These are phyloP conservation scores for Anoplophora glabripennis DNA, from an alignment of 1,140 invertebrate species.

Conservation along the genomic window DNA sequence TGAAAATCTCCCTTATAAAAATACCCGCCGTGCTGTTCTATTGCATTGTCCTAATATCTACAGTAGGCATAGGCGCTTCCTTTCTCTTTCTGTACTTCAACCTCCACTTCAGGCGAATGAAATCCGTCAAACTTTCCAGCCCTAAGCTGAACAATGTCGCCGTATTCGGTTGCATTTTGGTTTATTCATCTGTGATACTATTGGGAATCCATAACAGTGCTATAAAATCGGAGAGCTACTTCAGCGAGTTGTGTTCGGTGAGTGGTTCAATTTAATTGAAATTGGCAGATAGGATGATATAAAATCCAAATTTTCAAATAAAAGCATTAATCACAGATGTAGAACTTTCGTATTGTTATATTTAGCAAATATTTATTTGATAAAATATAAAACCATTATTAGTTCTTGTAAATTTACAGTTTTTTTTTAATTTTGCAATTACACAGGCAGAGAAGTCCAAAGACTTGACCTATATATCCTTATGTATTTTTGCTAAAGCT, in stretches of 20 bases:
- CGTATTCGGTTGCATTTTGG: slow-evolving; percentile 87
- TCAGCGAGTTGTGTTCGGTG: slow-evolving; percentile 82
- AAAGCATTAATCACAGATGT: no score
- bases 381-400: no score
- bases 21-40: slow-evolving; percentile 74
- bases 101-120: slow-evolving; percentile 79
- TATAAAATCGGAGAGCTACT: slow-evolving; percentile 65
- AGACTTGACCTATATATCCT: no score
- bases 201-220: slow-evolving; percentile 80
- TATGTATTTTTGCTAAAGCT: no score
- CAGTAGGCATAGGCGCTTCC: slow-evolving; percentile 71
- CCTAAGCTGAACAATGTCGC: slow-evolving; percentile 96
- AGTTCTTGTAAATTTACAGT: no score
- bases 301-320: no score
- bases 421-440: no score
- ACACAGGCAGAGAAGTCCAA: no score
- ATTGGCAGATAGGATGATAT: no score
- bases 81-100: slow-evolving; percentile 80
- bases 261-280: slow-evolving; percentile 43
- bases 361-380: no score
- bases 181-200: slow-evolving; percentile 91
- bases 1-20: slow-evolving; percentile 67
- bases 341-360: no score
- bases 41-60: slow-evolving; percentile 65
- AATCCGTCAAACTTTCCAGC: slow-evolving; percentile 81